Base-by-base conservation (phyloP, 1,140 invertebrate species). In the Hyphantria cunea region DNA sequence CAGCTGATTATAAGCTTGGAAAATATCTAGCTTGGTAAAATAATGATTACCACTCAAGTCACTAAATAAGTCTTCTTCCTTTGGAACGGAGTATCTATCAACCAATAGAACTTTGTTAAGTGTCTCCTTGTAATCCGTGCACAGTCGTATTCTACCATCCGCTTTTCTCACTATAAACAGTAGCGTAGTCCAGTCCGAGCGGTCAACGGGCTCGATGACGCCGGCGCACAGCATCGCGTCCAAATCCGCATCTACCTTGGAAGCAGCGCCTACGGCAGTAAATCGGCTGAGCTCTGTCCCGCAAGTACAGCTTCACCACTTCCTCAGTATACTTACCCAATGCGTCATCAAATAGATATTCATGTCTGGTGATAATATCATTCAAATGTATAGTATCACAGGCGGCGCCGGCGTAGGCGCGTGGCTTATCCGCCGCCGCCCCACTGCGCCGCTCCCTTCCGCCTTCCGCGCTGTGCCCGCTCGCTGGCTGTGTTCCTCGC, bases 111-210 rank as follows among this genome's bases (percentile, higher is more conserved):
- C 39, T 41, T 41, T 41, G 64, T 91, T 77, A 31, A 80, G 39
- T 0, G 74, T 80, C 37, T 67, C 13, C 31, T 80, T 80, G 61
- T 25, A 74, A 63, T 73, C 70, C 11, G 45, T 70, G 32, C 74
- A 79, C 6, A 79, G 58, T 6, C 68, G 33, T 10, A 76, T 0
- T 7, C 63, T 31, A 8, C 76, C 76, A 39, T 84, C 70, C 47
- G 49, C 52, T 17, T 83, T 86, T 3, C 69, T 41, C 0, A 85
- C 75, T 0, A 70, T 70, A 2, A 80, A 76, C 0, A 74, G 51
- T 0, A 71, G 71, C 8, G 75, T 64, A 0, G 71, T 71, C 66
- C 68, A 78, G 14, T 73, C 70, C 0, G 74, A 77, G 1, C 42
- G 31, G 25, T 66, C 64, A 3, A 67, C 64, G 1, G 64, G 51